Base-by-base conservation (phyloP, 2,113 vertebrate species). In the Clupea harengus region DNA sequence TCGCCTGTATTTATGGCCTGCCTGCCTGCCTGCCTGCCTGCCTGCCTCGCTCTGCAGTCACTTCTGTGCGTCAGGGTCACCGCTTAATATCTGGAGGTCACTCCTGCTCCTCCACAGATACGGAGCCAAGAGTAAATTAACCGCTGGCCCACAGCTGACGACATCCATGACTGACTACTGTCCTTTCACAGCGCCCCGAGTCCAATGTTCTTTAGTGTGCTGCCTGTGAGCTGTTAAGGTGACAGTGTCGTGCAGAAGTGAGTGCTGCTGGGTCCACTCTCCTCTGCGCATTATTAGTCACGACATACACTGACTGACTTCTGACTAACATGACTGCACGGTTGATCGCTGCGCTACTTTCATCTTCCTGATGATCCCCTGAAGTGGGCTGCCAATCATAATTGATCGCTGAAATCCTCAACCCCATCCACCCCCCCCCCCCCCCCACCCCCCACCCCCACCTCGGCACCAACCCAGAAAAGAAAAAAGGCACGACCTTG, bases 401-500 rank as follows among this genome's bases (percentile, higher is more conserved):
- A 72, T 11, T 72, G 64, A 72, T 72, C 64, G 3, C 64, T 72
- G n/a, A 72, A 72, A 25, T 60, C 5, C 81, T 47, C 45, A 82
- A 46, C 45, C 3, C 25, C 8, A 28, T 2, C 11, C 50, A 17
- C 20, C 0, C 10, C 47, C 47, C 47, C 47, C 81, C 45, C 11
- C 32, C 75, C 32, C 8, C 50, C 83, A 15, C 54, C n/a, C 39
- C 49, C 20, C 47, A 0, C 32, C 17, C 15, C 28, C 45, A 39
- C 45, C 81, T 28, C 25, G 25, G 2, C n/a, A 25, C 32, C 64
- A 28, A 28, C 25, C 25, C 25, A 72, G 28, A 13, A 10, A 28
- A 72, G 64, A 49, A 81, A 88, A 39, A 82, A 20, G 82, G 67
- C 85, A 84, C 44, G 25, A 84, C 85, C 87, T n/a, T 84, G 82